These are phyloP conservation scores for Vanessa cardui DNA, from an alignment of 2,888 invertebrate species.

Conservation along the genomic window DNA sequence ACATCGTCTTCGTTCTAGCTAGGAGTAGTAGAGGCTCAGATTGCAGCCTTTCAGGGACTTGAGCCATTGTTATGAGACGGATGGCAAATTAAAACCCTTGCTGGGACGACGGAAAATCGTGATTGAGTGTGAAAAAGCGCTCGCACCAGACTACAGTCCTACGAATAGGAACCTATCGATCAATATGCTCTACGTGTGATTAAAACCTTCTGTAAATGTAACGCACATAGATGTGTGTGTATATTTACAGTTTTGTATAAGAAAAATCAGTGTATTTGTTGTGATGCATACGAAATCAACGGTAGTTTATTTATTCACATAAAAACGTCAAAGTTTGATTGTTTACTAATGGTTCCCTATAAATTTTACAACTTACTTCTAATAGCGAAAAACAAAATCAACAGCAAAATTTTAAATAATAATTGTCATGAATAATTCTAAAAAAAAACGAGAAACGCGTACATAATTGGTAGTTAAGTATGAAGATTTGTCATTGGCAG, in stretches of 20 bases:
- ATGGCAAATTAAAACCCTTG: conserved; percentile 72
- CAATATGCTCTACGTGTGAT: conserved; percentile 47
- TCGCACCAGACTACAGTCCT: conserved; percentile 62
- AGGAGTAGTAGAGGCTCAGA: conserved; percentile 31
- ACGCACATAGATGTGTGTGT: conserved; percentile 11
- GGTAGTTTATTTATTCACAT: too few relatives aligned
- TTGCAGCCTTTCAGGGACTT: conserved; percentile 40
- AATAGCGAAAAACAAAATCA: too few relatives aligned
- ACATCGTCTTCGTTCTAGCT: conserved; percentile 21
- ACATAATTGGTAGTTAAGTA: too few relatives aligned
- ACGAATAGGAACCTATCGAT: conserved; percentile 53
- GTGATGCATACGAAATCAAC: too few relatives aligned
- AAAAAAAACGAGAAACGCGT: too few relatives aligned
- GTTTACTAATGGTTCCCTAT: too few relatives aligned
- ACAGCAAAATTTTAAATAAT: too few relatives aligned
- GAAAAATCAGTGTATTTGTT: background rate
- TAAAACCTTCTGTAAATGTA: conserved; percentile 39
- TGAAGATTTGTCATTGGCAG: too few relatives aligned
- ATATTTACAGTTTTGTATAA: background rate
- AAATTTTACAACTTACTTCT: too few relatives aligned
- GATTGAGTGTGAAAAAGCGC: conserved; percentile 80
- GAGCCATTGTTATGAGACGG: conserved; percentile 67
- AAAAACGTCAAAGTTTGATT: too few relatives aligned
- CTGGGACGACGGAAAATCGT: conserved; percentile 51
- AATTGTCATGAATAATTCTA: too few relatives aligned